Evolutionary conservation across 2,113 vertebrate genomes (phyloP).

Genomic region (Datnioides undecimradiatus): DNA sequence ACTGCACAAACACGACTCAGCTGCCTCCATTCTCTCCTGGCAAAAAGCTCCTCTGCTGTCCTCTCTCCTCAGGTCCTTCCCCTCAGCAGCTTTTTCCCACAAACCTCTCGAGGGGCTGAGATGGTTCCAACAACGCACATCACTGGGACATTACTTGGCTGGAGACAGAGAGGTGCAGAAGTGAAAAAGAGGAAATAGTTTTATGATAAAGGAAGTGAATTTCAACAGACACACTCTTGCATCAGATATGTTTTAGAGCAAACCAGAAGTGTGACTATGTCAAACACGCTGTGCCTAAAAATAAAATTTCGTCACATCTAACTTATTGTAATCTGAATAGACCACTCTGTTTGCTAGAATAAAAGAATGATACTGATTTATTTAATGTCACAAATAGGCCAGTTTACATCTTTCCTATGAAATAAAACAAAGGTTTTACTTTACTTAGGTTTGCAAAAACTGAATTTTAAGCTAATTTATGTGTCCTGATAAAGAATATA

Average conservation of each 20-base stretch:
- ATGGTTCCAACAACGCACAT: constrained; percentile 47
- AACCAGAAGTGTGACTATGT: background rate
- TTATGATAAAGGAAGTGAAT: constrained; percentile 49
- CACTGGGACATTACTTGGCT: constrained; percentile 32
- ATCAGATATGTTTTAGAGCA: background rate
- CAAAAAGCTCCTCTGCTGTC: constrained; percentile 24
- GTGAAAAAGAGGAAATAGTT: constrained; percentile 57
- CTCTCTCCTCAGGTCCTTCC: constrained; percentile 48
- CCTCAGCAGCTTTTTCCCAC: constrained; percentile 57
- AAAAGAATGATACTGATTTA: background rate
- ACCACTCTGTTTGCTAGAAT: background rate
- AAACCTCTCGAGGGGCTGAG: constrained; percentile 55
- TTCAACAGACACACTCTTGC: background rate
- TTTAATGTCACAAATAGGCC: background rate
- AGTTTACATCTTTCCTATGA: background rate
- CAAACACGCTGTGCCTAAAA: background rate
- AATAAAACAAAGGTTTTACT: background rate
- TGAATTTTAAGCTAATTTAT: background rate
- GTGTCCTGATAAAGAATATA: background rate
- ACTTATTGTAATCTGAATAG: background rate
- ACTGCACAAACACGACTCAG: background rate
- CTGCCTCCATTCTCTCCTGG: constrained; percentile 8
- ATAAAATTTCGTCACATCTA: background rate
- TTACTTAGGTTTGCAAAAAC: background rate
- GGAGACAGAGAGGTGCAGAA: constrained; percentile 43